Evolutionary conservation across 1,140 invertebrate species (phyloP).

Genomic region (Metaphire vulgaris): DNA sequence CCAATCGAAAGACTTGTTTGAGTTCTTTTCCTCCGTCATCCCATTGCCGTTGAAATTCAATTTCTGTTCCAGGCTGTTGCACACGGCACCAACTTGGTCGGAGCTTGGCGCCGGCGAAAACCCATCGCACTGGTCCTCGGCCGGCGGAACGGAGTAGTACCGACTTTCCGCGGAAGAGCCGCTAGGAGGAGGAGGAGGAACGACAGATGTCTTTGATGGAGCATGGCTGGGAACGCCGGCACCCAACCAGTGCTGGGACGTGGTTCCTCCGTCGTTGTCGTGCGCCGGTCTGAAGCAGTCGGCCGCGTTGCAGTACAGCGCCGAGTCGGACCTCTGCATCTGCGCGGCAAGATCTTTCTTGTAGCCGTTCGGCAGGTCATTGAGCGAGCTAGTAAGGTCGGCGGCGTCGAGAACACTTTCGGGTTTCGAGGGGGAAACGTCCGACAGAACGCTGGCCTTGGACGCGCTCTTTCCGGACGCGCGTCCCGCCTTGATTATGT

Average conservation of each 20-base stretch:
- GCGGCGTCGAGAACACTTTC: background rate
- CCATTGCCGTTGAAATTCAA: slow-evolving; percentile 9
- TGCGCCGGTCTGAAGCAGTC: too few relatives aligned
- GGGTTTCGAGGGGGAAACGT: background rate
- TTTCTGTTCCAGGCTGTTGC: background rate
- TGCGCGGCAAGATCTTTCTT: background rate
- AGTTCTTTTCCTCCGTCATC: slow-evolving; percentile 14
- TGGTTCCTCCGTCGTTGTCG: too few relatives aligned
- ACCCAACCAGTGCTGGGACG: background rate
- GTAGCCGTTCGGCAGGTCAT: background rate
- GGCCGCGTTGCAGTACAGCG: background rate
- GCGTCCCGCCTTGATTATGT: background rate
- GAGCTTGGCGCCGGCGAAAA: background rate
- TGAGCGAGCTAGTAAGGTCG: background rate
- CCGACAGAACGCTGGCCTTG: background rate
- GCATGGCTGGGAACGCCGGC: slow-evolving; percentile 7
- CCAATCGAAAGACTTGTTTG: slow-evolving; percentile 51
- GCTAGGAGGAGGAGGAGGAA: too few relatives aligned
- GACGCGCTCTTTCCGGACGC: background rate
- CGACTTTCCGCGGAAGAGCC: too few relatives aligned
- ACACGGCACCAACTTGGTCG: background rate
- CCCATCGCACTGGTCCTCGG: too few relatives aligned
- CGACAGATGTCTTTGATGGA: too few relatives aligned
- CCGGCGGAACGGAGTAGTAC: too few relatives aligned
- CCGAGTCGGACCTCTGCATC: slow-evolving; percentile 1